Evolutionary conservation across 2,113 vertebrate genomes (phyloP), one percentile per base, ranked within the genome.

Genomic region (Bufo bufo): DNA sequence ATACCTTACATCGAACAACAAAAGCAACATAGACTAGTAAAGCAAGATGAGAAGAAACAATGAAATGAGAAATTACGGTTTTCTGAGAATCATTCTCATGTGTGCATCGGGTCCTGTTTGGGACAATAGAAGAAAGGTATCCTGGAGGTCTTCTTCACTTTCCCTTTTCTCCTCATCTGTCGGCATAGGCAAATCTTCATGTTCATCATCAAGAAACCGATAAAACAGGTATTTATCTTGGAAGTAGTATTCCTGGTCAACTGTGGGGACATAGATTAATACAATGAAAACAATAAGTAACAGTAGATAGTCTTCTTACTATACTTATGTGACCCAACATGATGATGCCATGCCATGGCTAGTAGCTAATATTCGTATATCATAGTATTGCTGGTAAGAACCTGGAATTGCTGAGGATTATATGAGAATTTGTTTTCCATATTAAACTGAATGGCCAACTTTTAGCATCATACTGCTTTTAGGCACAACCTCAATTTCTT

Each of bases 161-260:
- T 98, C 96, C 90, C 95, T 97, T 90, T 93, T 96, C 91, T 99
- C 96, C 56, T 98, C 97, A 77, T 99, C 97, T 0, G 93, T 96
- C 77, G 96, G 98, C 77, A 96, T 90, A 83, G 94, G 93, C 16
- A 95, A 92, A 59, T 97, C 97, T 72, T 98, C 98, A 2, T 90
- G 91, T 90, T 99, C 97, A 16, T 99, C 98, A 0, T 98, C 97
- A 94, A 99, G 94, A 94, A 99, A 99, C 84, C 97, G 97, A 92
- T 99, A 99, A 93, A 99, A 99, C 85, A 99, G 94, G 91, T 99
- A 99, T 91, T 99, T 99, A 93, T 99, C 98, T 94, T 99, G 98
- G 93, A 99, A 99, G 92, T 95, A 93, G 88, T 95, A 95, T 59
- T 99, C 97, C 90, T 97, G 97, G 90, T 99, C 98, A 94, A 99